Base-by-base conservation (phyloP, 2,888 invertebrate genomes). In the Catocala fraxini region DNA sequence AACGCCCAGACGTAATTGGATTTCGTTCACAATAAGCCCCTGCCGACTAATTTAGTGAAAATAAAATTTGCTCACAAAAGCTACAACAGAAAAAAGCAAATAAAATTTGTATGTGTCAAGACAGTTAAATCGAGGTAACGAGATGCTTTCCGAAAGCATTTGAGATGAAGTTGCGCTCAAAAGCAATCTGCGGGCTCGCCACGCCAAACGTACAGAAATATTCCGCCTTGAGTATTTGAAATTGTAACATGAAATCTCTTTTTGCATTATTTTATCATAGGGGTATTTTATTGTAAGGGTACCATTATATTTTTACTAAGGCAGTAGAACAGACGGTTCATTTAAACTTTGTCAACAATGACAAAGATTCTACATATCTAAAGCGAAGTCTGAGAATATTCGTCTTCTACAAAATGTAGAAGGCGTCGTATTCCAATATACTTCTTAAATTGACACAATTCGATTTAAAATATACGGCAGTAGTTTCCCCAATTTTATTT, bases 101-200 rank as follows among this genome's bases (percentile, higher is more conserved):
- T 89, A 88, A 90, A 88, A 91, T 88, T 85, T 87, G 88, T 87
- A 88, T 87, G 88, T 92, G 92, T 91, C 91, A 90, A 88, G 90
- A 89, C 90, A 85, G 89, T 90, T 91, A 90, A 92, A 92, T 89
- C 88, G 86, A 83, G 85, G 86, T 90, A 90, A 91, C 88, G 88
- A 91, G 85, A 86, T 85, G 86, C 82, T 77, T 85, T 84, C 81
- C 75, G 83, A 87, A 86, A 86, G 86, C 84, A 82, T 82, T 87
- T 72, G 72, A 69, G 80, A 80, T 82, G 84, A 80, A 82, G 83
- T 82, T 82, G 80, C 80, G 77, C 81, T 86, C 85, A 83, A 87
- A 89, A 86, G 87, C 86, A 90, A 90, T 90, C 89, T 87, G 86
- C 86, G 79, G 80, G 80, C 78, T 80, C 78, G 81, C 72, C 79